Conservation (phyloP, 2,888 invertebrate species). For the Acrobasis suavella region DNA sequence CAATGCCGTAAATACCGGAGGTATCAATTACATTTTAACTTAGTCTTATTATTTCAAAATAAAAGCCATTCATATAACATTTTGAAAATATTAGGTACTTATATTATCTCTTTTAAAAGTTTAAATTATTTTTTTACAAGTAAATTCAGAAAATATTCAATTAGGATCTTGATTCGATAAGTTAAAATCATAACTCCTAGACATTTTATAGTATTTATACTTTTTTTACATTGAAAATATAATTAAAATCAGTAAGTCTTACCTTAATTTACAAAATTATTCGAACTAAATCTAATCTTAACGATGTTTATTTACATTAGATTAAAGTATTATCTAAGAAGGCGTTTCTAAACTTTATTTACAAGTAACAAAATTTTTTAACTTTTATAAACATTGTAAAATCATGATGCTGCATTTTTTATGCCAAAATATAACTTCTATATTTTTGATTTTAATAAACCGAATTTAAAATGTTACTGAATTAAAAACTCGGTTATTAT, state of each 20-base stretch:
- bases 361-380: slow-evolving; percentile 45
- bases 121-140: too few species aligned
- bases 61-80: too few species aligned
- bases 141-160: background rate
- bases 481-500: background rate
- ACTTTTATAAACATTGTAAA: slow-evolving; percentile 39
- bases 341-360: slow-evolving; percentile 69
- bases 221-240: background rate
- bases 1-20: too few species aligned
- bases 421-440: slow-evolving; percentile 45
- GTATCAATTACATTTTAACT: too few species aligned
- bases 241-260: slow-evolving; percentile 1
- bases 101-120: too few species aligned
- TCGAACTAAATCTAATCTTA: slow-evolving; percentile 38
- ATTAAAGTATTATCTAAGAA: slow-evolving; percentile 64
- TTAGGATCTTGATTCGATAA: background rate
- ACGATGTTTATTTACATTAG: slow-evolving; percentile 53
- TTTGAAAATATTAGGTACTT: too few species aligned
- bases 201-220: background rate
- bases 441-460: slow-evolving; percentile 5
- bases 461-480: background rate
- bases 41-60: too few species aligned
- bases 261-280: slow-evolving; percentile 29
- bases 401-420: slow-evolving; percentile 29
- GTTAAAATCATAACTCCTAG: background rate